Percentiles rank a stretch among this genome's conserved stretches.
Conservation (phyloP, 2,888 invertebrate species). For the Cartodere bifasciata region DNA sequence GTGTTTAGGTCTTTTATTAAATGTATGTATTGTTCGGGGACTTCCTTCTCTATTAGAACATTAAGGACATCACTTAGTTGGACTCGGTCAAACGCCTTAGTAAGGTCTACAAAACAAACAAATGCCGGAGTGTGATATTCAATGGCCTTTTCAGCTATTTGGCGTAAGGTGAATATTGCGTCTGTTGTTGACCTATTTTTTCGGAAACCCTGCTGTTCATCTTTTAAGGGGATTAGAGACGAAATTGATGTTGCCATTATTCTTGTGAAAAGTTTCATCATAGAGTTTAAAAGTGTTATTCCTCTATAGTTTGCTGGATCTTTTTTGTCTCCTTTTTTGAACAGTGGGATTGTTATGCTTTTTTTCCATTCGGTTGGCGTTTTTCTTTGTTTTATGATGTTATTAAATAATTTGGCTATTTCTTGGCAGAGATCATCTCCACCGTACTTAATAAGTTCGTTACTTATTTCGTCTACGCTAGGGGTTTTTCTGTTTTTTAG, state of each 20-base stretch:
- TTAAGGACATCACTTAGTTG: too few species aligned
- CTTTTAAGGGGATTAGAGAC: constrained; percentile 1
- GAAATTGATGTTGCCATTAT: constrained; percentile 2
- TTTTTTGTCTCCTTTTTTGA: constrained; percentile 3
- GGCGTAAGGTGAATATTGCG: too few species aligned
- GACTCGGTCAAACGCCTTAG: too few species aligned
- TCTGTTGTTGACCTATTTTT: constrained; percentile 4
- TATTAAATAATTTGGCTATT: constrained; percentile 2
- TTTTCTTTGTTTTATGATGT: constrained; percentile 2
- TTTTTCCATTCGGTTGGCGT: constrained; percentile 4
- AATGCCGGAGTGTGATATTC: too few species aligned
- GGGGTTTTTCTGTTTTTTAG: constrained; percentile 7
- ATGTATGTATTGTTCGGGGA: too few species aligned
- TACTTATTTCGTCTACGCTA: constrained; percentile 4
- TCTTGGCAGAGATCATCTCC: constrained; percentile 1
- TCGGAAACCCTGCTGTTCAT: constrained; percentile 5
- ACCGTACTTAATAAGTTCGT: constrained; percentile 6
- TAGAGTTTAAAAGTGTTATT: constrained; percentile 4
- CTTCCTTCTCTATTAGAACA: too few species aligned
- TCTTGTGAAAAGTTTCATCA: constrained; percentile 3
- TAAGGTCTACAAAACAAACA: too few species aligned
- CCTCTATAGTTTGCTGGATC: constrained; percentile 8
- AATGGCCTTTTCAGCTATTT: too few species aligned
- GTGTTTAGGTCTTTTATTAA: constrained; percentile 6
- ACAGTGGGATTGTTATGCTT: constrained; percentile 2